Evolutionary conservation across 1,140 invertebrate species (phyloP), one percentile per base, ranked within the genome.

Genomic region (Sinella curviseta): DNA sequence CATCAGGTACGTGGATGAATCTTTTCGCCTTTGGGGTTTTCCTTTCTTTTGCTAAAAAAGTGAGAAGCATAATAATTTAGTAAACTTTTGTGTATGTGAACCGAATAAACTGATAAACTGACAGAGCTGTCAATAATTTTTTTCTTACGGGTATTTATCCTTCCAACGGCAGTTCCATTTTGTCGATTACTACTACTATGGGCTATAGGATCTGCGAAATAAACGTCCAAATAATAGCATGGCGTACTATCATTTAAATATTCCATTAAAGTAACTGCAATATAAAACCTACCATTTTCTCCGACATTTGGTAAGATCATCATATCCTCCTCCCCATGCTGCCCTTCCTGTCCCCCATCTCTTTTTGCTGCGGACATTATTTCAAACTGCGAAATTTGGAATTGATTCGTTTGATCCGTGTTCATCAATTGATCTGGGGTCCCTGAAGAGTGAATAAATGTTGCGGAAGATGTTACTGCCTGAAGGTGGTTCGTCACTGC

Each of bases 1-100:
- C 65, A 70, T 70, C 65, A 70, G 65, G 65, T 70, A 70, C 65
- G 31, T 70, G 65, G 24, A 70, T 70, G 24, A 70, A 70, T 70
- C 65, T 30, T 33, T 70, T 70, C 24, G 65, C n/a, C 31, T 70
- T 70, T 4, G 65, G 65, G 4, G 26, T 24, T 33, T 70, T 70
- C 31, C 24, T 70, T n/a, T 70, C 65, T 70, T 70, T 70, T 31
- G 65, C 65, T 70, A n/a, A 12, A 31, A 48, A 48, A 12, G 39
- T 48, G 39, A 12, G 8, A 48, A 48, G 8, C 20, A 48, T 48
- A 12, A 48, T 48, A 48, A 48, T 48, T 48, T 48, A 48, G 8
- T 48, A 48, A 12, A 48, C 39, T n/a, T n/a, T n/a, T n/a, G n/a
- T n/a, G n/a, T n/a, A n/a, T n/a, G n/a, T n/a, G n/a, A n/a, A n/a